These are phyloP conservation scores for Florisuga fusca DNA, from an alignment of 2,797 vertebrate genomes.

Conservation along the genomic window DNA sequence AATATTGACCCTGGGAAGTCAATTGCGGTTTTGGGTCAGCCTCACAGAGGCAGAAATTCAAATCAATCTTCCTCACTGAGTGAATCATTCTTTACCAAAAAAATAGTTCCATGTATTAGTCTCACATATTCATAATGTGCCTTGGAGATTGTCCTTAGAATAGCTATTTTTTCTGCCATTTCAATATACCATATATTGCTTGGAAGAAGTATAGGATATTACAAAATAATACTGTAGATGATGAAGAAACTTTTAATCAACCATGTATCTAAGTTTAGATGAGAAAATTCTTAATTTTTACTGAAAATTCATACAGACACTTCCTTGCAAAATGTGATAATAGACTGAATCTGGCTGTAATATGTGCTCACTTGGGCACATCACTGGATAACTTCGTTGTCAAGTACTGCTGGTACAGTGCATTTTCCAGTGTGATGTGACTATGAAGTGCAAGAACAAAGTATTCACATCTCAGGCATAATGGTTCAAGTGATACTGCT, in stretches of 20 bases:
- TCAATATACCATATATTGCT: neutral
- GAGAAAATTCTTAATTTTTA: neutral
- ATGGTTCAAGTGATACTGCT: neutral
- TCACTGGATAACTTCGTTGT: neutral
- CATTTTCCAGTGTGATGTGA: neutral
- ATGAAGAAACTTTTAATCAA: neutral
- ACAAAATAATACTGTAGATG: neutral
- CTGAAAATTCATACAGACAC: neutral
- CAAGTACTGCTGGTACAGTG: neutral
- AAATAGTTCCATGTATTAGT: neutral
- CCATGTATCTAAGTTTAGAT: neutral
- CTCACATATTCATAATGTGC: neutral
- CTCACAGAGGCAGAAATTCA: neutral
- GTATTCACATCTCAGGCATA: neutral
- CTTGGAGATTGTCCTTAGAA: neutral
- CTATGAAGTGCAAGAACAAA: neutral
- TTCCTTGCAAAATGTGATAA: neutral
- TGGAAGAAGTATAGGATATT: neutral
- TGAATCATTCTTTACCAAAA: neutral
- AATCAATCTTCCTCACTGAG: neutral
- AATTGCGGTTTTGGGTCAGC: neutral
- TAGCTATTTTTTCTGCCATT: neutral
- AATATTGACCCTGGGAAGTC: neutral
- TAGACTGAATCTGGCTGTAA: neutral
- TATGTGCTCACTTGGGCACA: neutral